Conservation (phyloP, 2,888 invertebrate genomes). For the Drosophila colorata region DNA sequence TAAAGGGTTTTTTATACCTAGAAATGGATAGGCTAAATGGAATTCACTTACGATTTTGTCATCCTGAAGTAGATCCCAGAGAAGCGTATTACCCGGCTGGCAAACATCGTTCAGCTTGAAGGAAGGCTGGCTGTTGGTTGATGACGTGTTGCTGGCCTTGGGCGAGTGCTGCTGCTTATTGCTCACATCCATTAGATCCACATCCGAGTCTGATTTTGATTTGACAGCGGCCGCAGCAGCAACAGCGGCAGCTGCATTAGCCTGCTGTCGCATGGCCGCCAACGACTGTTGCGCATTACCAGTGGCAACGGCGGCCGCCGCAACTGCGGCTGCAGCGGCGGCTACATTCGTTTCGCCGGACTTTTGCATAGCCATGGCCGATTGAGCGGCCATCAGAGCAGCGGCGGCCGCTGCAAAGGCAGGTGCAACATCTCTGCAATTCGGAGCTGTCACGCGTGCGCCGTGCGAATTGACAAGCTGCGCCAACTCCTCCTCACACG, state of each 20-base stretch:
- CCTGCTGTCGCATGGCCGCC: constrained; percentile 69
- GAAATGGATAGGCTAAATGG: too few relatives aligned
- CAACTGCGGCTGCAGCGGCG: constrained; percentile 78
- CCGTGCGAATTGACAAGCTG: constrained; percentile 88
- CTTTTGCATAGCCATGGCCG: constrained; percentile 82
- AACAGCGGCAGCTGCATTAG: constrained; percentile 64
- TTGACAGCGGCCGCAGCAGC: constrained; percentile 65
- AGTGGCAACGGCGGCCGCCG: constrained; percentile 77
- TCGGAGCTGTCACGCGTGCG: constrained; percentile 78
- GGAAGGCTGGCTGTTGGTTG: constrained; percentile 68
- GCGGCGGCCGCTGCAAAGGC: constrained; percentile 83
- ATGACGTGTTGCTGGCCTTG: constrained; percentile 47
- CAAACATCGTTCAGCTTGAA: constrained; percentile 89
- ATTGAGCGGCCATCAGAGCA: constrained; percentile 82
- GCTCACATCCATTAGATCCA: constrained; percentile 67
- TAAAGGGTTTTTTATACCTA: too few relatives aligned
- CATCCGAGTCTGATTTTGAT: constrained; percentile 74
- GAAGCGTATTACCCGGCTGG: constrained; percentile 94
- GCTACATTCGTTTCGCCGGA: constrained; percentile 74
- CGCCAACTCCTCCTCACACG: constrained; percentile 93
- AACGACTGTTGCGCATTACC: constrained; percentile 78
- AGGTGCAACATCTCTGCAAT: constrained; percentile 79
- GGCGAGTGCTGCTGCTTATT: constrained; percentile 59
- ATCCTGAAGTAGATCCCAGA: constrained; percentile 97
- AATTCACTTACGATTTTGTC: constrained; percentile 90